Conservation (phyloP, 2,113 vertebrate genomes). For the Epinephelus cyanopodus region DNA sequence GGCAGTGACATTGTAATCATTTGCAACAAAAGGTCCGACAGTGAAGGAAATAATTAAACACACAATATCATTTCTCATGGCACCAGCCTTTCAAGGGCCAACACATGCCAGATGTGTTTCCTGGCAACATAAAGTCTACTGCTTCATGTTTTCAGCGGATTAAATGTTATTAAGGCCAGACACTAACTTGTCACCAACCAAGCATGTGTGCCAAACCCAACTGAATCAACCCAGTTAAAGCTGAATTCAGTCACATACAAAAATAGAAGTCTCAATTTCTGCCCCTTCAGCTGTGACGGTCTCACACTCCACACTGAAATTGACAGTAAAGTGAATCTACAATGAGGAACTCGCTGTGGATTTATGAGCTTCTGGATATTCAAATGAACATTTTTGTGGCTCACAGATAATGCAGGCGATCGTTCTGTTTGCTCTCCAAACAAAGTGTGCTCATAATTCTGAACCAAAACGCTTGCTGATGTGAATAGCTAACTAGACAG, state of each 20-base stretch:
- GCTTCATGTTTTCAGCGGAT: background rate
- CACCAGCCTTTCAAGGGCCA: background rate
- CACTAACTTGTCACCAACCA: background rate
- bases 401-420: background rate
- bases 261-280: background rate
- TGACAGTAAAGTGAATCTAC: background rate
- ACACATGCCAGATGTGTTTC: background rate
- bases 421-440: background rate
- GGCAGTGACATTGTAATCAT: background rate
- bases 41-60: background rate
- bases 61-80: background rate
- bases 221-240: background rate
- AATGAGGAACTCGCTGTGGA: background rate
- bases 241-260: background rate
- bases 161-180: background rate
- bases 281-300: conserved; percentile 2
- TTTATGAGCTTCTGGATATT: conserved; percentile 8
- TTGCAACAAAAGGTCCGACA: background rate
- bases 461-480: conserved; percentile 3
- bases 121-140: background rate
- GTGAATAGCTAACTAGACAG: conserved; percentile 37
- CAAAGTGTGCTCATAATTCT: background rate
- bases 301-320: background rate
- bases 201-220: background rate
- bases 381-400: background rate